Evolutionary conservation across 2,113 vertebrate species (phyloP).

Genomic region (Procapra przewalskii): DNA sequence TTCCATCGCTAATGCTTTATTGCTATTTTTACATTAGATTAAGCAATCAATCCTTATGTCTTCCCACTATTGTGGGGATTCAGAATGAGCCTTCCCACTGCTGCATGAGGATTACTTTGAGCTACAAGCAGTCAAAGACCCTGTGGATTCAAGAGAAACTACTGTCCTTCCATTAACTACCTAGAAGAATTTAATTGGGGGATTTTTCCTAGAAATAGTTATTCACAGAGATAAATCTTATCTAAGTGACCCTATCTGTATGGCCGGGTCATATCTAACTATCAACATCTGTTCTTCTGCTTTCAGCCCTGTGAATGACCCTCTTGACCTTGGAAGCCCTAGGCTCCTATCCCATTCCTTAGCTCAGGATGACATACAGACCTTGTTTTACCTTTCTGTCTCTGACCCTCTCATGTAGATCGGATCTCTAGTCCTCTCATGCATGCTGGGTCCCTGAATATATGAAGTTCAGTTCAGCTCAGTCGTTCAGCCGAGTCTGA

Average conservation of each 20-base stretch:
- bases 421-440: background rate
- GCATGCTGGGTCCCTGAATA: background rate
- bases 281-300: background rate
- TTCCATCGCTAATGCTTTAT: background rate
- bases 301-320: background rate
- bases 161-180: background rate
- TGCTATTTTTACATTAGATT: background rate
- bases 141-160: background rate
- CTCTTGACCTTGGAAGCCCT: background rate
- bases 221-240: background rate
- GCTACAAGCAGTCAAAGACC: background rate
- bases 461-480: background rate
- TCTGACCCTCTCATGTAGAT: background rate
- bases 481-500: accelerated
- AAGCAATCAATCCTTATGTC: background rate
- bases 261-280: background rate
- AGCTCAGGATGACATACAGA: background rate
- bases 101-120: background rate
- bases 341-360: background rate
- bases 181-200: background rate
- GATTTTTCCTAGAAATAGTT: background rate
- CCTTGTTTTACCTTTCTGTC: background rate
- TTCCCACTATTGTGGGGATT: background rate
- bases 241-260: background rate
- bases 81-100: background rate